Evolutionary conservation across 2,888 invertebrate species (phyloP).

Genomic region (Myathropa florea): DNA sequence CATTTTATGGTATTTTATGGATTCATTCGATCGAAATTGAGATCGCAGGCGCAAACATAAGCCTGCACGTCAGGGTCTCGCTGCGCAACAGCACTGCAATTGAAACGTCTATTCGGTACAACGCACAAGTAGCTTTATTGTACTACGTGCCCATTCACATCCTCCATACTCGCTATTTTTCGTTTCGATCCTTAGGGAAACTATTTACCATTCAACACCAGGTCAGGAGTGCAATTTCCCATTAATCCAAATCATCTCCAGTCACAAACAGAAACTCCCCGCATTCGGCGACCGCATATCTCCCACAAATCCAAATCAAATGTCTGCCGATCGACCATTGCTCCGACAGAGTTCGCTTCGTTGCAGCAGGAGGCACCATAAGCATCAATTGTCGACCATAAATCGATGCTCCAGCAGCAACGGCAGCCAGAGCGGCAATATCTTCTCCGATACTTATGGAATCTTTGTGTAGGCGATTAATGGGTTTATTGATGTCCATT

Average conservation of each 20-base stretch:
- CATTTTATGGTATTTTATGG: neutral
- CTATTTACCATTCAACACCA: constrained; percentile 52
- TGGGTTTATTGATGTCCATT: constrained; percentile 73
- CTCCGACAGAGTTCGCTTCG: constrained; percentile 5
- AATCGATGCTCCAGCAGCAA: constrained; percentile 54
- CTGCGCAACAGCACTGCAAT: neutral
- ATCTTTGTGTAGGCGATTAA: constrained; percentile 73
- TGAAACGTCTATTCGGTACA: neutral
- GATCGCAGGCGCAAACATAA: neutral
- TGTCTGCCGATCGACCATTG: constrained; percentile 31
- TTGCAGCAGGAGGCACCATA: constrained; percentile 51
- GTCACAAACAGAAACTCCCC: constrained; percentile 11
- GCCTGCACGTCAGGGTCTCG: neutral
- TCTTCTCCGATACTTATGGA: constrained; percentile 63
- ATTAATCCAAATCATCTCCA: constrained; percentile 53
- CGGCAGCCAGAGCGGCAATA: constrained; percentile 57
- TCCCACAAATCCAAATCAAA: constrained; percentile 55
- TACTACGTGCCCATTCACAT: neutral
- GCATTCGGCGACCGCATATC: constrained; percentile 23
- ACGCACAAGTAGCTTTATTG: neutral
- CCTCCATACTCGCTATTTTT: neutral
- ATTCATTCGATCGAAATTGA: neutral
- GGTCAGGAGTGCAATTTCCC: constrained; percentile 59
- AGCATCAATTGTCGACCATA: constrained; percentile 64
- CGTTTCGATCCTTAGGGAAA: neutral